phyloP scores from a whole-genome alignment of 2,888 invertebrate species.

The Liposcelis brunnea region DNA sequence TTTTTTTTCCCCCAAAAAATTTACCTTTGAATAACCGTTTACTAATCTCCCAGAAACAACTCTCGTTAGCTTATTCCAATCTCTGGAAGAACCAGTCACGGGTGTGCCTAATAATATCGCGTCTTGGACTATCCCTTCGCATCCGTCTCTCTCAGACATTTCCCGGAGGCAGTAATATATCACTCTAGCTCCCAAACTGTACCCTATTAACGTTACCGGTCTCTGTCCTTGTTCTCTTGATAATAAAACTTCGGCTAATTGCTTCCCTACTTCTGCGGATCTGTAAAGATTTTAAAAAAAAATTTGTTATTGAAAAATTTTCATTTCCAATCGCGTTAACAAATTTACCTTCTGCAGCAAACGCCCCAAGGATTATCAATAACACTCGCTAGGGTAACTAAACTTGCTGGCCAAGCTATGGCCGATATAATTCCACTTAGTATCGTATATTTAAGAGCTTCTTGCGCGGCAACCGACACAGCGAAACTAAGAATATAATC shows the following conservation, averaged over 20 bases:
- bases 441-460: constrained; percentile 43
- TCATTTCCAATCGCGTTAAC: not conserved
- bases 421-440: constrained; percentile 36
- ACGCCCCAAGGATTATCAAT: constrained; percentile 52
- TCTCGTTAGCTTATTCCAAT: constrained; percentile 34
- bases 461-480: constrained; percentile 39
- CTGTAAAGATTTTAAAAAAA: not conserved
- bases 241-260: constrained; percentile 43
- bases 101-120: constrained; percentile 45
- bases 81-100: constrained; percentile 34
- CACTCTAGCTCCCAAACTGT: constrained; percentile 47
- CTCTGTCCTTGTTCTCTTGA: constrained; percentile 40
- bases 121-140: constrained; percentile 44
- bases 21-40: constrained; percentile 42
- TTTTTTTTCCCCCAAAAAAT: not conserved
- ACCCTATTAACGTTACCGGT: constrained; percentile 45
- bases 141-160: constrained; percentile 29
- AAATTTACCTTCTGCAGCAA: constrained; percentile 32
- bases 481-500: constrained; percentile 40
- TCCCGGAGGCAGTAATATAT: constrained; percentile 44
- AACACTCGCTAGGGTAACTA: constrained; percentile 36
- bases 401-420: constrained; percentile 43
- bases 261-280: constrained; percentile 32
- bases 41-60: constrained; percentile 44
- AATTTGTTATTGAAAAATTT: not conserved